Evolutionary conservation across 2,113 vertebrate species (phyloP).

Genomic region (Budorcas taxicolor): DNA sequence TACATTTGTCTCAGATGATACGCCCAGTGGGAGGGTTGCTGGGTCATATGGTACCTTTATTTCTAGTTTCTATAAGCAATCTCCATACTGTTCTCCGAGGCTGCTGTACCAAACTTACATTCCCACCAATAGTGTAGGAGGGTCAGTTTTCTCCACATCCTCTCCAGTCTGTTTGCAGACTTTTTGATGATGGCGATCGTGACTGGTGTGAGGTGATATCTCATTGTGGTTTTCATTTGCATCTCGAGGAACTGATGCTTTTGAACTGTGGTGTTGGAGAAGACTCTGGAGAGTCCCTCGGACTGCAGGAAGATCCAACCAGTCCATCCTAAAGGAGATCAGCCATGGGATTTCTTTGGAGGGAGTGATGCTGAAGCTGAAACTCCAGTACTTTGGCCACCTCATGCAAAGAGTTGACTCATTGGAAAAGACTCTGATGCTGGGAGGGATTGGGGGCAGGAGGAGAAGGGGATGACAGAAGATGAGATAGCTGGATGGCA

Average conservation of each 20-base stretch:
- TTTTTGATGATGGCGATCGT: neutral
- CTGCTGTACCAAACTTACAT: neutral
- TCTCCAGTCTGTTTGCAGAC: neutral
- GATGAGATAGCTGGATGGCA: no score
- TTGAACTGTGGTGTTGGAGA: no score
- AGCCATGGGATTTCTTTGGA: no score
- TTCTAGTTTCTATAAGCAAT: neutral
- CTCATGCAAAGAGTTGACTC: no score
- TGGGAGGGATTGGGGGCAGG: no score
- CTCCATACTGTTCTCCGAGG: neutral
- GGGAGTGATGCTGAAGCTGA: rapidly evolving
- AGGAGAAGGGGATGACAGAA: no score
- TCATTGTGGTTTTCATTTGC: neutral
- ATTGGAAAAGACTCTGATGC: no score
- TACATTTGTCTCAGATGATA: neutral
- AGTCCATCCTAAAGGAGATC: no score
- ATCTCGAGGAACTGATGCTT: neutral
- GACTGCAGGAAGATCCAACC: no score
- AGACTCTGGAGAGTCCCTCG: no score
- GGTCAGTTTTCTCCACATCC: neutral
- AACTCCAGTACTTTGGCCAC: no score
- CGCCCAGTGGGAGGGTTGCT: no score
- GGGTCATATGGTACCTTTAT: neutral
- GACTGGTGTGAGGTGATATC: neutral
- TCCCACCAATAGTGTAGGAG: neutral